These are phyloP conservation scores for Micromys minutus DNA, from an alignment of 2,113 vertebrate species.

Conservation along the genomic window DNA sequence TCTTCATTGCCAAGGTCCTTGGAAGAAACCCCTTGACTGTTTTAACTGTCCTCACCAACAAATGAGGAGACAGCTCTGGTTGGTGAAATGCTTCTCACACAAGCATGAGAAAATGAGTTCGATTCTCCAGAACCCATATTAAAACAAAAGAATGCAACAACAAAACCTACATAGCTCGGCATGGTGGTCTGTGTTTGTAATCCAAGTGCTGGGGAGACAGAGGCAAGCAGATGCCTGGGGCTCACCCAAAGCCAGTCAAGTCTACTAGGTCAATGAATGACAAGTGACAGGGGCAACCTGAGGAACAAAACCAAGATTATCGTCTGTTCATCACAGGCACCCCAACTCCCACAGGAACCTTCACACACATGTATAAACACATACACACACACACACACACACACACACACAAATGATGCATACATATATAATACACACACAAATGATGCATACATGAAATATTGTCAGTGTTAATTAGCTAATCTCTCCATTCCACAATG, in stretches of 20 bases:
- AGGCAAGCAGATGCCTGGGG: neutral
- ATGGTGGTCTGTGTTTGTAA: neutral
- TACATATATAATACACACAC: neutral
- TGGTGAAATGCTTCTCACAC: neutral
- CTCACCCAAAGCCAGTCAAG: neutral
- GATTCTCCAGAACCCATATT: neutral
- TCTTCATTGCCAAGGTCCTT: neutral
- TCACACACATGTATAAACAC: neutral
- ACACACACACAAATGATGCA: neutral
- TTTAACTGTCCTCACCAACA: neutral
- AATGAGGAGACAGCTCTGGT: neutral
- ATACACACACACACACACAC: neutral
- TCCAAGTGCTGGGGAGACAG: neutral
- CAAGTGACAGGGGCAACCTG: neutral
- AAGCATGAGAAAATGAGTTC: neutral
- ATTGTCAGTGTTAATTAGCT: neutral
- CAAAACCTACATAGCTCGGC: no score
- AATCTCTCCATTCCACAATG: neutral
- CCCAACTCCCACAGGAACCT: neutral
- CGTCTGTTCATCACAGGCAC: neutral
- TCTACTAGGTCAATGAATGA: neutral
- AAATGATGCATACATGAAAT: neutral
- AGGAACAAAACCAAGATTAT: neutral
- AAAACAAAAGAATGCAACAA: neutral
- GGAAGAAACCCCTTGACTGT: neutral